phyloP scores from a whole-genome alignment of 2,888 invertebrate species.

The Schizotus pectinicornis region DNA sequence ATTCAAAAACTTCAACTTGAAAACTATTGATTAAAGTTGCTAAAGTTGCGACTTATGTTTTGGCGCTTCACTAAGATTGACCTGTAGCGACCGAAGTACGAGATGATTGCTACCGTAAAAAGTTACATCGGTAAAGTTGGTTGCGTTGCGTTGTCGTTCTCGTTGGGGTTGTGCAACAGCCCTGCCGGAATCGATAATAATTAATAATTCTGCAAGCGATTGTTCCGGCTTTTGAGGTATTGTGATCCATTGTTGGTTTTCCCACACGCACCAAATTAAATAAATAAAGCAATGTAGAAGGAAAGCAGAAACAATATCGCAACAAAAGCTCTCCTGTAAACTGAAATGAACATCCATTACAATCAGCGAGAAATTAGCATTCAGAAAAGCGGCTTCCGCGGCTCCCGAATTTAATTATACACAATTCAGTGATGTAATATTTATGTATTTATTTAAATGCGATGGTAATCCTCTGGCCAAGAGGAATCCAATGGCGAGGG shows the following conservation, averaged over 20 bases:
- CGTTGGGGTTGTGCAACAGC: no score
- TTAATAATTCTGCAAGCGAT: no score
- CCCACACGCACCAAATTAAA: slow-evolving; percentile 39
- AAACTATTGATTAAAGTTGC: no score
- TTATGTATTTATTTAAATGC: slow-evolving; percentile 62
- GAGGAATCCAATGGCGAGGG: slow-evolving; percentile 39
- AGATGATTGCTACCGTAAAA: background rate
- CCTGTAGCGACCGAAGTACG: no score
- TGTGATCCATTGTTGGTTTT: no score
- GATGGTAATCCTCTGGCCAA: slow-evolving; percentile 58
- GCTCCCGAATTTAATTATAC: slow-evolving; percentile 59
- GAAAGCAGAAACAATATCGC: slow-evolving; percentile 44
- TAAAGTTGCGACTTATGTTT: no score
- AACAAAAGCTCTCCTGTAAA: slow-evolving; percentile 51
- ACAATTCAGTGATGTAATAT: slow-evolving; percentile 61
- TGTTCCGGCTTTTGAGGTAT: no score
- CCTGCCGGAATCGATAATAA: no score
- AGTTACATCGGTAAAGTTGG: background rate
- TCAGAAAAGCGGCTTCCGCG: slow-evolving; percentile 54
- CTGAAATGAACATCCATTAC: slow-evolving; percentile 56
- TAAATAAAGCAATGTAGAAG: slow-evolving; percentile 44
- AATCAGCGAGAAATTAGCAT: slow-evolving; percentile 58
- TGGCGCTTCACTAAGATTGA: no score
- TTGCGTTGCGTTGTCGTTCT: no score
- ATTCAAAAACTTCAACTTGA: no score